Conservation (phyloP, 2,888 invertebrate genomes). For the Eupeodes luniger region DNA sequence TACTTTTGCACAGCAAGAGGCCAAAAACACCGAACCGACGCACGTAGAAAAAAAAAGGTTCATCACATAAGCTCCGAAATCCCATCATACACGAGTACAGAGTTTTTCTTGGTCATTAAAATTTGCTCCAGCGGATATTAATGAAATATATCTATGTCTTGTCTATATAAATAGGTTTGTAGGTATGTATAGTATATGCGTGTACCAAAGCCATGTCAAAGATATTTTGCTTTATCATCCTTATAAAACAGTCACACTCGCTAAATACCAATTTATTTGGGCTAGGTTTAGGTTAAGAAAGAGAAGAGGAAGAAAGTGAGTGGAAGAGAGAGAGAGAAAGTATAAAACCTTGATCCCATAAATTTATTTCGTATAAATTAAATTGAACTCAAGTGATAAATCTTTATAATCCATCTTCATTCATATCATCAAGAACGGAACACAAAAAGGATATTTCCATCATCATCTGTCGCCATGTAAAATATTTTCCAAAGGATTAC, state of each 20-base stretch:
- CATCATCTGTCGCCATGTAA: slow-evolving; percentile 73
- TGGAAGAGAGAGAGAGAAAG: not conserved
- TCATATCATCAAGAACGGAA: slow-evolving; percentile 69
- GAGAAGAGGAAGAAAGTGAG: not conserved
- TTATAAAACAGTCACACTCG: slow-evolving; percentile 37
- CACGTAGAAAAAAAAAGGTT: slow-evolving; percentile 37
- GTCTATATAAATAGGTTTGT: not conserved
- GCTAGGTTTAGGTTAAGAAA: not conserved
- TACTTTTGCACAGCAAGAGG: slow-evolving; percentile 45
- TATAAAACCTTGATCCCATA: slow-evolving; percentile 44
- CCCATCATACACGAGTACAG: slow-evolving; percentile 3
- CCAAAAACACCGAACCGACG: not conserved
- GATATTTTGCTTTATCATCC: slow-evolving; percentile 20
- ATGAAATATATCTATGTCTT: slow-evolving; percentile 55
- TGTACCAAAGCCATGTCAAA: not conserved
- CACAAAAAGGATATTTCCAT: slow-evolving; percentile 67
- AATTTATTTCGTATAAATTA: slow-evolving; percentile 72
- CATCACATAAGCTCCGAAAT: slow-evolving; percentile 29
- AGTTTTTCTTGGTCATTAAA: slow-evolving; percentile 60
- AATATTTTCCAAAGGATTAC: slow-evolving; percentile 76
- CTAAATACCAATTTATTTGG: slow-evolving; percentile 19
- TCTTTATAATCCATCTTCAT: slow-evolving; percentile 76
- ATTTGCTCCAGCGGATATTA: slow-evolving; percentile 72
- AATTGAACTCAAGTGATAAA: slow-evolving; percentile 76
- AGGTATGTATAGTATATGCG: not conserved